These are phyloP conservation scores for Myotis yumanensis DNA, from an alignment of 2,113 vertebrate species.

Conservation along the genomic window DNA sequence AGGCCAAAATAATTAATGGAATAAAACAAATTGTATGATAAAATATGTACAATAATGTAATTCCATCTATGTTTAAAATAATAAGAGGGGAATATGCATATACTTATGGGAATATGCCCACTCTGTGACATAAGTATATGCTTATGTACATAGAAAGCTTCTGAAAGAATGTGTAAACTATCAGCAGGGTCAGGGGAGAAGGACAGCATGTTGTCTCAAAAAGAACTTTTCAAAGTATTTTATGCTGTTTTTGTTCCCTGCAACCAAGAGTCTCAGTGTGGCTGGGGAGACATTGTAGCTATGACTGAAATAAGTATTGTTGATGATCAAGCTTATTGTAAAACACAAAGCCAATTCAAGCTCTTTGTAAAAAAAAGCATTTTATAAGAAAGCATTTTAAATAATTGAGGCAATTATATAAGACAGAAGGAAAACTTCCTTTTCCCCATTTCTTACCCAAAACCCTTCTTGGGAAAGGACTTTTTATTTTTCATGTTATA, in stretches of 20 bases:
- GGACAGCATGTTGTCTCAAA: neutral
- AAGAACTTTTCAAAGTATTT: neutral
- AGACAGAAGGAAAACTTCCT: neutral
- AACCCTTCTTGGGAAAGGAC: neutral
- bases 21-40: neutral
- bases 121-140: neutral
- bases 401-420: neutral
- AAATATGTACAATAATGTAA: neutral
- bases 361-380: neutral
- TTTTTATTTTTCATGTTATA: neutral
- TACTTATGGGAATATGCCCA: neutral
- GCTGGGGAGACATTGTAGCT: neutral
- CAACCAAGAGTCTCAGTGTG: neutral
- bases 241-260: neutral
- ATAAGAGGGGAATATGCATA: neutral
- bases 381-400: neutral
- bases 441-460: neutral
- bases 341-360: neutral
- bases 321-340: neutral
- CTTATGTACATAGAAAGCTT: neutral
- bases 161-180: neutral
- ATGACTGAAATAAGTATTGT: neutral
- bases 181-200: neutral
- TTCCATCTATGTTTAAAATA: neutral
- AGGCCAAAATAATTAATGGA: conserved; percentile 17